Percentiles rank a stretch among this genome's conserved stretches.
phyloP scores from a whole-genome alignment of 2,797 vertebrate species.

The Chiroxiphia lanceolata region DNA sequence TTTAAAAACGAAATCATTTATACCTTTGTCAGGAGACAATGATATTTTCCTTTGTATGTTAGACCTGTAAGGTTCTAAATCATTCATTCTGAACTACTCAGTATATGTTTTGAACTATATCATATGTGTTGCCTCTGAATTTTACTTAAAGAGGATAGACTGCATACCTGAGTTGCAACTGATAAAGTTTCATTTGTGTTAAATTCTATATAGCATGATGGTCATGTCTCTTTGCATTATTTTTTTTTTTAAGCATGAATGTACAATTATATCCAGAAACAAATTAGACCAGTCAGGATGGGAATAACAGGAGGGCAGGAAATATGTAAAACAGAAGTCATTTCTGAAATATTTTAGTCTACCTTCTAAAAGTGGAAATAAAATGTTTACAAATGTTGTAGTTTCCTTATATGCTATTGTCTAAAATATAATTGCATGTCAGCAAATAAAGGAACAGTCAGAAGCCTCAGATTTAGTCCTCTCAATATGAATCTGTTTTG shows the following conservation, averaged over 20 bases:
- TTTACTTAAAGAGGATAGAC: background rate
- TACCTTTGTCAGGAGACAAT: background rate
- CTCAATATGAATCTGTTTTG: background rate
- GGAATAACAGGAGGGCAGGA: background rate
- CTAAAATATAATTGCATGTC: background rate
- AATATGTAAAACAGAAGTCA: background rate
- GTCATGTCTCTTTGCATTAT: background rate
- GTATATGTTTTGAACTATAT: background rate
- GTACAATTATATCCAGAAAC: background rate
- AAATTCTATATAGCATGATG: background rate
- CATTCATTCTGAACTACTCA: background rate
- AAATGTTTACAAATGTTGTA: background rate
- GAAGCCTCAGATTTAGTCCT: background rate
- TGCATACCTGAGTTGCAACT: background rate
- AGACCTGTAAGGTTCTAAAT: background rate
- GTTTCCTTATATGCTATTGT: background rate
- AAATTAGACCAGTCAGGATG: background rate
- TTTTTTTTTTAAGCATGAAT: background rate
- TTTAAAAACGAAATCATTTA: background rate
- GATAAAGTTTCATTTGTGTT: background rate
- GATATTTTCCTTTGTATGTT: background rate
- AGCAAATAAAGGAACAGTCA: background rate
- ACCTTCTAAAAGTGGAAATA: background rate
- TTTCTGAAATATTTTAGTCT: background rate
- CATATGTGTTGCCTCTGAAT: rapidly evolving